Base-by-base conservation (phyloP, 1,140 invertebrate species). In the Megalopta genalis region DNA sequence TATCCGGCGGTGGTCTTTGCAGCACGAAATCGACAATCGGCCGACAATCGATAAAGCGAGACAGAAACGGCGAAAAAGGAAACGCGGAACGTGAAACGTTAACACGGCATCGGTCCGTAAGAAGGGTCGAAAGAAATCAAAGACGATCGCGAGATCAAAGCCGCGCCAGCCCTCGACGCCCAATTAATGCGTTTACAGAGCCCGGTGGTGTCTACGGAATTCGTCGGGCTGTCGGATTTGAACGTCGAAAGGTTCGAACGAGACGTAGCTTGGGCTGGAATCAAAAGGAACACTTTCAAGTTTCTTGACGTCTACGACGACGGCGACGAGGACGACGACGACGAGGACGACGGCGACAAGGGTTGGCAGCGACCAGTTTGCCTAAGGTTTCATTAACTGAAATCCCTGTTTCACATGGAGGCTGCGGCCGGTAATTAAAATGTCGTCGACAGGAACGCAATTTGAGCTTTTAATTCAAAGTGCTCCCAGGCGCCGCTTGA, bases 381-480 rank as follows among this genome's bases (percentile, higher is more conserved):
- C 68, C 42, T 57, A 72, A 78, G 68, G 60, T 78, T 78, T 64
- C 69, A 72, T 78, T 78, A 78, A 78, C 76, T 72, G 49, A 78
- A 64, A 78, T 78, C 60, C 27, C 69, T 52, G 75, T 72, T 78
- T 72, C 76, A 71, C 59, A 67, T 63, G 46, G 12, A 52, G 76
- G 12, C 69, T 27, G 46, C 9, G 14, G 37, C 18, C 69, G 60
- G 60, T 72, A 78, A 78, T 78, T 78, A 78, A 78, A 78, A 78
- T 25, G 69, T 78, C 68, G 76, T 72, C 76, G 67, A 72, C 68
- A 72, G 68, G 60, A 14, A 57, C 60, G 76, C 76, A 72, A 72
- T 65, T 65, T 70, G 46, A 78, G 76, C 68, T 72, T 57, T 78
- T 72, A 78, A 78, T 78, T 78, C 69, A 8, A 78, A 72, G 68